Base-by-base conservation (phyloP, 2,888 invertebrate genomes). In the Scaptomyza cyrtandrae region DNA sequence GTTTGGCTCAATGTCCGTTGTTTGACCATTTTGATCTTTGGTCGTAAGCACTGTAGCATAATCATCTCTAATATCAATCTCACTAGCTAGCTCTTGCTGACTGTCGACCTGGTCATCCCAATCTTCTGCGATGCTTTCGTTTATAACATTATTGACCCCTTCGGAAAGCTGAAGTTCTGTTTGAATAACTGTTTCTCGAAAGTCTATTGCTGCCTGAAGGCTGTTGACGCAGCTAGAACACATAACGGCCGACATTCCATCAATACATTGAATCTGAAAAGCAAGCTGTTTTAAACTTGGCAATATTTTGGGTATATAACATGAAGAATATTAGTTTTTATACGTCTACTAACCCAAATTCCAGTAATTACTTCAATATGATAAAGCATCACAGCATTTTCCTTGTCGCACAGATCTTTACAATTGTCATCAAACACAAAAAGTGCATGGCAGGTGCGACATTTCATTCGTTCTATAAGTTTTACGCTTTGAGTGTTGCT, bases 321-420 rank as follows among this genome's bases (percentile, higher is more conserved):
- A 43, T 19, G 16, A 19, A 43, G 19, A 19, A 10, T 5, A 13
- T 6, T 6, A 19, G 13, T 11, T 27, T 27, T n/a, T 27, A 9
- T 27, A n/a, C 4, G 24, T n/a, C 27, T 16, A 48, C 67, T 16
- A 9, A 84, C 85, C 87, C 84, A 80, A 29, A 80, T 77, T 1
- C 87, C 87, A 13, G 87, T 84, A 6, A 81, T 84, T 10, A 87
- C 80, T 78, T 87, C 80, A 9, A 81, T 87, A 41, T 87, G 80
- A 45, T 61, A 78, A 0, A 81, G 46, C 62, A 85, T 59, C 0
- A 81, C 78, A 2, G 61, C 78, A 39, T 87, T 87, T 5, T 62
- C 33, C 2, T 69, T 57, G 6, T 77, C 57, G 13, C 55, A 37
- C 0, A 86, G 64, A 61, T 80, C 72, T 39, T 81, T 81, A 5